phyloP scores from a whole-genome alignment of 2,888 invertebrate genomes.

The Platypus cylindrus region DNA sequence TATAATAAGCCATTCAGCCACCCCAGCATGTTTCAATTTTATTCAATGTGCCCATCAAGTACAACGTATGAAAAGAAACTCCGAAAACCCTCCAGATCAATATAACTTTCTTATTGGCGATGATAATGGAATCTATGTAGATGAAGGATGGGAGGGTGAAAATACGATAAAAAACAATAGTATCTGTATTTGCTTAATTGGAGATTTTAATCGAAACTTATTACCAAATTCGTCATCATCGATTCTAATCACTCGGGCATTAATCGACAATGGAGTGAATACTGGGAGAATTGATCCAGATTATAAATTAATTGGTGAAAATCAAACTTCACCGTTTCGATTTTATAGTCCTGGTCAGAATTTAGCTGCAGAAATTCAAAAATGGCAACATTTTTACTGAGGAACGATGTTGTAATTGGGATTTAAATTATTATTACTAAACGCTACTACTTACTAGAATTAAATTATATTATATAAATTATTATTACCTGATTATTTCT shows the following conservation, averaged over 20 bases:
- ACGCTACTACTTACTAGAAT: background rate
- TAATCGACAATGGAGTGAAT: conserved; percentile 27
- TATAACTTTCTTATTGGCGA: conserved; percentile 39
- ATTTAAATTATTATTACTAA: background rate
- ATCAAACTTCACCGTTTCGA: conserved; percentile 35
- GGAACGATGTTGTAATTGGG: conserved; percentile 9
- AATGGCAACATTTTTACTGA: conserved; percentile 36
- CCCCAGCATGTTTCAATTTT: conserved; percentile 6
- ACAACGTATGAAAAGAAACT: conserved; percentile 6
- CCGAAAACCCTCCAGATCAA: too few species aligned
- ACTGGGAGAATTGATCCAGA: conserved; percentile 2
- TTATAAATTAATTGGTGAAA: conserved; percentile 41
- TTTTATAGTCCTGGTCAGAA: conserved; percentile 39
- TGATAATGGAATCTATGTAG: conserved; percentile 42
- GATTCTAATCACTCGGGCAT: conserved; percentile 29
- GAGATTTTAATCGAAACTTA: conserved; percentile 15
- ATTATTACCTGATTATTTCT: too few species aligned
- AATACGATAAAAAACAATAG: conserved; percentile 8
- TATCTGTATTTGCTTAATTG: conserved; percentile 16
- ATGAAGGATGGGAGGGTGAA: conserved; percentile 36
- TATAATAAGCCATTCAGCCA: conserved; percentile 11
- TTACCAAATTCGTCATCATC: conserved; percentile 33
- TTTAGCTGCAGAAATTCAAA: conserved; percentile 36
- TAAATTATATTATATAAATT: background rate
- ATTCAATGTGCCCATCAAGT: conserved; percentile 4